phyloP scores from a whole-genome alignment of 2,888 invertebrate genomes.

The Adineta ricciae region DNA sequence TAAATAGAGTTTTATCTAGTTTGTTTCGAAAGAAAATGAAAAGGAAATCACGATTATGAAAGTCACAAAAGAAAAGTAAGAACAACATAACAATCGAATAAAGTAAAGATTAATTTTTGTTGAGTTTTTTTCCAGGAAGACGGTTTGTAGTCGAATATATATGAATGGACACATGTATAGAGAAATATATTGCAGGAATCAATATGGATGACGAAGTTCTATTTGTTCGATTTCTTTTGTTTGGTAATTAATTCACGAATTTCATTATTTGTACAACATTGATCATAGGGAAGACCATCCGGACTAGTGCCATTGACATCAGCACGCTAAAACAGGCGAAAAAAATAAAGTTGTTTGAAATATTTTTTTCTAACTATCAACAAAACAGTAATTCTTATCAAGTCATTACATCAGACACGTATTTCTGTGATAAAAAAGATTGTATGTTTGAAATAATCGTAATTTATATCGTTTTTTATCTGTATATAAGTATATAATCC shows the following conservation, averaged over 20 bases:
- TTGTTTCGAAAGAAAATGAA: background rate
- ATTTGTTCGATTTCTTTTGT: background rate
- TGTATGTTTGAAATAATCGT: background rate
- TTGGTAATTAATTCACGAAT: background rate
- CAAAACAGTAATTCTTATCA: no score
- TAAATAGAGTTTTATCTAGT: background rate
- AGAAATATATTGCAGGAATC: background rate
- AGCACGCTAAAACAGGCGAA: slow-evolving; percentile 14
- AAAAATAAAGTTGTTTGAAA: no score
- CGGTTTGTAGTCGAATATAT: background rate
- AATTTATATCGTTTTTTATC: slow-evolving; percentile 1
- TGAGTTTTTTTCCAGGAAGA: background rate
- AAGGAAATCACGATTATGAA: background rate
- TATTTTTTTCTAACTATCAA: no score
- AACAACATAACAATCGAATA: background rate
- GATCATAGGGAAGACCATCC: background rate
- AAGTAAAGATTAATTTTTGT: background rate
- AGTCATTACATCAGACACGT: no score
- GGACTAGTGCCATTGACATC: slow-evolving; percentile 10
- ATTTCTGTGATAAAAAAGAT: no score
- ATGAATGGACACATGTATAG: background rate
- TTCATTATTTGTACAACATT: slow-evolving; percentile 7
- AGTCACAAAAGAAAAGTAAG: background rate
- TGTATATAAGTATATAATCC: background rate
- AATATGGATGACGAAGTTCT: background rate